phyloP scores from a whole-genome alignment of 2,888 invertebrate species.

The Chrysotoxum bicinctum region DNA sequence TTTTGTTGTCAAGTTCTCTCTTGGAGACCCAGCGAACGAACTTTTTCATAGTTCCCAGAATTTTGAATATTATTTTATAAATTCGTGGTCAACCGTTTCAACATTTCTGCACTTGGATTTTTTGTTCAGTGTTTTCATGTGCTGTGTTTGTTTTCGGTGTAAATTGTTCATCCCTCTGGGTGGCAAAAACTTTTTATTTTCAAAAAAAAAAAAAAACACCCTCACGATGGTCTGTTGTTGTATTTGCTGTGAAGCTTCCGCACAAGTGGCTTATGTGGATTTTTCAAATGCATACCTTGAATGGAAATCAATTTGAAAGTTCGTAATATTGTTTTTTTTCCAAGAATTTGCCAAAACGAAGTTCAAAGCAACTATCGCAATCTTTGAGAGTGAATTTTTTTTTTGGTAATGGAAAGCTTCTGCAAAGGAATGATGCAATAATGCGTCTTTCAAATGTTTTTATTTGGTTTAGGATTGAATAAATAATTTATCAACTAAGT shows the following conservation, averaged over 20 bases:
- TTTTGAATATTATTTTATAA: no score
- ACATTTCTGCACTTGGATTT: not conserved
- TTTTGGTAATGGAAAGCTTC: not conserved
- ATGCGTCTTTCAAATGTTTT: not conserved
- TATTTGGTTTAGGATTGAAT: not conserved
- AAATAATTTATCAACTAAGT: no score
- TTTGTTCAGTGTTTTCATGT: not conserved
- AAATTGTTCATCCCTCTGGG: not conserved
- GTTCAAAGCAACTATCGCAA: not conserved
- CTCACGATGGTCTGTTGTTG: not conserved
- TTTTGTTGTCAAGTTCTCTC: no score
- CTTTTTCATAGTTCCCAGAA: no score
- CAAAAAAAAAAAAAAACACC: not conserved
- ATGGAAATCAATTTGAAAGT: conserved; percentile 14
- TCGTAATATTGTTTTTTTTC: not conserved
- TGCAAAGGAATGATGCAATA: not conserved
- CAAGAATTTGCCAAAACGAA: conserved; percentile 6
- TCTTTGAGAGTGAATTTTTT: not conserved
- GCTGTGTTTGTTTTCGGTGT: not conserved
- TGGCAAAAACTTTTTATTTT: not conserved
- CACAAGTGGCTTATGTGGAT: conserved; percentile 6
- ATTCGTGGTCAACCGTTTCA: no score
- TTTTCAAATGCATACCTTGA: conserved; percentile 16
- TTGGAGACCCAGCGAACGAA: no score
- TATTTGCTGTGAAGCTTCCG: not conserved